Evolutionary conservation across 2,113 vertebrate genomes (phyloP).

Genomic region (Morone saxatilis): DNA sequence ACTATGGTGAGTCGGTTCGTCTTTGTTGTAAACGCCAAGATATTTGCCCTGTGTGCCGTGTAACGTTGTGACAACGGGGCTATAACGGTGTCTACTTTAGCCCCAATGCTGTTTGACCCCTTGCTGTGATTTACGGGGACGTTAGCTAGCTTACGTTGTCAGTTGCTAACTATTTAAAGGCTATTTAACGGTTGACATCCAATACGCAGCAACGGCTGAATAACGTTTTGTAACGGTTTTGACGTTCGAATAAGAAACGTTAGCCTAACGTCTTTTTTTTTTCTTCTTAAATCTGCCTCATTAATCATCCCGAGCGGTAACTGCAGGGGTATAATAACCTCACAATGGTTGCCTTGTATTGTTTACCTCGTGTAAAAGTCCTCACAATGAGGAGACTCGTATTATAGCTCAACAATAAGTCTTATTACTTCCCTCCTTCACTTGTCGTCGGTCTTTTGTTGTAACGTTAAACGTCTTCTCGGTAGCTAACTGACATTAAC

Average conservation of each 20-base stretch:
- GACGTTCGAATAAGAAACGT: background rate
- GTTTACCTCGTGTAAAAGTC: constrained; percentile 28
- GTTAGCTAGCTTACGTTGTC: constrained; percentile 16
- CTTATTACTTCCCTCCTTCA: constrained; percentile 18
- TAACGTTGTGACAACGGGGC: constrained; percentile 32
- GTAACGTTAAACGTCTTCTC: background rate
- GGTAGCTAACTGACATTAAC: background rate
- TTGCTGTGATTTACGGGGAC: constrained; percentile 1
- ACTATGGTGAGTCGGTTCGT: constrained; percentile 81
- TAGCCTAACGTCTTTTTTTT: background rate
- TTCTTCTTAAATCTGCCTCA: background rate
- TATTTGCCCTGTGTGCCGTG: constrained; percentile 36
- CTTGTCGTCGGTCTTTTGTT: constrained; percentile 32
- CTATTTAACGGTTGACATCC: constrained; percentile 34
- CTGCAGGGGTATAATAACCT: background rate
- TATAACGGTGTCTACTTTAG: background rate
- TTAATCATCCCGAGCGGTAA: background rate
- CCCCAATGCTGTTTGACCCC: background rate
- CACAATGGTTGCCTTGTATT: background rate
- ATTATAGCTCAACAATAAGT: background rate
- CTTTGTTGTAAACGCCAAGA: constrained; percentile 70
- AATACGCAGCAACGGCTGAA: constrained; percentile 32
- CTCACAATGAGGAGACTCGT: background rate
- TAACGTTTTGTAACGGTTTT: constrained; percentile 11
- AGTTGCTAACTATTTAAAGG: constrained; percentile 26